Evolutionary conservation across 2,797 vertebrate species (phyloP).

Genomic region (Helostoma temminkii): DNA sequence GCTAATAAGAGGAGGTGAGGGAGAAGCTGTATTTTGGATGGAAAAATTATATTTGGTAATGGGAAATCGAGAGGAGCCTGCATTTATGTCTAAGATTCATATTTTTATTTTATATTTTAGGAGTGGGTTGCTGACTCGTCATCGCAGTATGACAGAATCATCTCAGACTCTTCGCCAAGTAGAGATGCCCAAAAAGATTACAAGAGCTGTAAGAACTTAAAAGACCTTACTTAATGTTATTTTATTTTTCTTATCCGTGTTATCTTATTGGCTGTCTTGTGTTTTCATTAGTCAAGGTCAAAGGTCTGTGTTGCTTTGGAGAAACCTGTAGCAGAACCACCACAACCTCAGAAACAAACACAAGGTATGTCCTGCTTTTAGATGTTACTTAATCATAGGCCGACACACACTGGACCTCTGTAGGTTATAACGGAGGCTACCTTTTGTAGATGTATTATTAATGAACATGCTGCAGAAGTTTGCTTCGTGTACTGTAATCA

Average conservation of each 20-base stretch:
- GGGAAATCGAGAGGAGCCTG: too few relatives aligned
- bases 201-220: conserved; percentile 87
- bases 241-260: not conserved
- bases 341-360: conserved; percentile 82
- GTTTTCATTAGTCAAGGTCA: conserved; percentile 79
- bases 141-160: conserved; percentile 92
- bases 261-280: conserved; percentile 19
- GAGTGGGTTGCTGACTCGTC: conserved; percentile 88
- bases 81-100: not conserved
- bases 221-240: not conserved
- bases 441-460: too few relatives aligned
- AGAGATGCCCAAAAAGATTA: conserved; percentile 88
- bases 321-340: conserved; percentile 67
- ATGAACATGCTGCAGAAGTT: too few relatives aligned
- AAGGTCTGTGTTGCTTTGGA: conserved; percentile 65
- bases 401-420: too few relatives aligned
- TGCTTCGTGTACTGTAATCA: too few relatives aligned
- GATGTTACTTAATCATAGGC: too few relatives aligned
- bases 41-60: too few relatives aligned
- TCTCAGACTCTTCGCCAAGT: conserved; percentile 93
- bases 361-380: conserved; percentile 85
- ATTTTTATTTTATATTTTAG: conserved; percentile 65
- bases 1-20: conserved; percentile 89
- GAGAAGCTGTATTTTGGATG: not conserved
- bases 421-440: too few relatives aligned